Evolutionary conservation across 2,113 vertebrate species (phyloP).

Genomic region (Oceanodroma tethys): DNA sequence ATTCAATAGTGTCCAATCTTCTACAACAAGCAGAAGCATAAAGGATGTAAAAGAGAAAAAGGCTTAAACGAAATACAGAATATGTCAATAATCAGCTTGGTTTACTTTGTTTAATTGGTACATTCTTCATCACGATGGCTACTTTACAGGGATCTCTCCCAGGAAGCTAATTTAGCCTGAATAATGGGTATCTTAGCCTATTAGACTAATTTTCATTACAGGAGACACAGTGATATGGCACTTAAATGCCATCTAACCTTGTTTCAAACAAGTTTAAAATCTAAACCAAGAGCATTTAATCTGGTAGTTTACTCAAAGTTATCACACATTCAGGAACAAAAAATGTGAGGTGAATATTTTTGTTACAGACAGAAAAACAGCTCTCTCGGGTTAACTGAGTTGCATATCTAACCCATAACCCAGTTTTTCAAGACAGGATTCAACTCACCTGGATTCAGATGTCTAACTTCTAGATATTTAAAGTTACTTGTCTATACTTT

Average conservation of each 20-base stretch:
- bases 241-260: constrained; percentile 41
- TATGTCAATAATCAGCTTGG: constrained; percentile 35
- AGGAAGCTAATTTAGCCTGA: constrained; percentile 58
- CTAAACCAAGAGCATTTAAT: constrained; percentile 29
- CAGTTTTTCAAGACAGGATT: not conserved
- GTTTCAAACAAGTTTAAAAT: constrained; percentile 36
- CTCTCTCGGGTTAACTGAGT: not conserved
- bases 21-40: not conserved
- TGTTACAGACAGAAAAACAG: not conserved
- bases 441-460: not conserved
- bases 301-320: constrained; percentile 31
- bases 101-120: constrained; percentile 52
- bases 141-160: constrained; percentile 32
- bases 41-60: not conserved
- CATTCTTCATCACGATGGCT: constrained; percentile 46
- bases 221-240: not conserved
- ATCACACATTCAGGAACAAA: not conserved
- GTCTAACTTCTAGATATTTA: not conserved
- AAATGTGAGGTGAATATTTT: not conserved
- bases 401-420: not conserved
- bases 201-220: constrained; percentile 59
- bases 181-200: constrained; percentile 22
- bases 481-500: not conserved
- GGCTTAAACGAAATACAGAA: constrained; percentile 1
- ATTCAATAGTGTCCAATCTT: not conserved